phyloP scores from a whole-genome alignment of 1,140 invertebrate genomes.

The Cotesia typhae region DNA sequence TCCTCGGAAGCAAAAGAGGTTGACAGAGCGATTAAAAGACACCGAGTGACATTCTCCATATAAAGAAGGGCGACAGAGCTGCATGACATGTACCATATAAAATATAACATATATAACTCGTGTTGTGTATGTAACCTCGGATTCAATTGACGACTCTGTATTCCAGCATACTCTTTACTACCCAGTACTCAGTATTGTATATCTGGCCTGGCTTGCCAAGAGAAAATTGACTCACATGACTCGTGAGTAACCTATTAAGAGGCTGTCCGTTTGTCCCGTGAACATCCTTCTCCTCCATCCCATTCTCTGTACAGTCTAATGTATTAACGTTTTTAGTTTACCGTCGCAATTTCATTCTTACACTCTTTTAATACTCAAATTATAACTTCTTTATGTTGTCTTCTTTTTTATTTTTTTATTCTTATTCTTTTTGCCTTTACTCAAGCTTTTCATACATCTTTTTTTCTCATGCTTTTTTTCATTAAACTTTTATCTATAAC shows the following conservation, averaged over 20 bases:
- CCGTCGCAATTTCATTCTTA: constrained; percentile 11
- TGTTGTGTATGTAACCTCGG: constrained; percentile 36
- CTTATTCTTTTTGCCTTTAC: not conserved
- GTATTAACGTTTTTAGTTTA: not conserved
- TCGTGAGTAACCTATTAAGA: constrained; percentile 42
- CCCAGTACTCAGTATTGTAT: no score
- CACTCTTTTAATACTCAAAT: not conserved
- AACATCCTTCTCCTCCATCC: constrained; percentile 27
- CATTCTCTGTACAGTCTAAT: not conserved
- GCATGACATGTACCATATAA: no score
- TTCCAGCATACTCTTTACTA: not conserved
- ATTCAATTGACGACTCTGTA: constrained; percentile 35
- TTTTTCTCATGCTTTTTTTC: no score
- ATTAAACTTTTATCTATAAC: no score
- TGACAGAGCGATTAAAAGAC: no score
- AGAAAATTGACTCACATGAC: constrained; percentile 46
- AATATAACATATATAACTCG: not conserved
- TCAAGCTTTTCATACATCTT: no score
- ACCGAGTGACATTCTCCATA: no score
- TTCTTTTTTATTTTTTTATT: not conserved
- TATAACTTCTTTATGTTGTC: no score
- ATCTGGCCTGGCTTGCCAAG: constrained; percentile 30
- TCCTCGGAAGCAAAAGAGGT: no score
- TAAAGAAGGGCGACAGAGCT: not conserved
- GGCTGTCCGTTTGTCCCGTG: not conserved